Evolutionary conservation across 2,888 invertebrate species (phyloP).

Genomic region (Sphaerophoria taeniata): DNA sequence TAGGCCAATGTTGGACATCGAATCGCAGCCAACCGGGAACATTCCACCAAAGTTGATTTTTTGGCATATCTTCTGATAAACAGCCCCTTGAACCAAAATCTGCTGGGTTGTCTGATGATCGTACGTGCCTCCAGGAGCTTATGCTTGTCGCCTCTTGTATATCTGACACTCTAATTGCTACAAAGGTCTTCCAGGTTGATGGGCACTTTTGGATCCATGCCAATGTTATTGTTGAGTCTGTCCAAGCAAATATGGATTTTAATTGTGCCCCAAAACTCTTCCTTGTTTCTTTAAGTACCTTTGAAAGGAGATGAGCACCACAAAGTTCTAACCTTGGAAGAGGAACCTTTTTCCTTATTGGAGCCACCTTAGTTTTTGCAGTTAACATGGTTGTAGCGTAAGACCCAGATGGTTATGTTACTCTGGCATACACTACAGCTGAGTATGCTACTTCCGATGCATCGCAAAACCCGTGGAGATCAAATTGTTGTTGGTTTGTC

Average conservation of each 20-base stretch:
- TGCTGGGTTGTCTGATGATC: constrained; percentile 5
- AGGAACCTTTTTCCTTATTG: too few relatives aligned
- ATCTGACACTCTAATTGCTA: constrained; percentile 77
- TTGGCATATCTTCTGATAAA: neutral
- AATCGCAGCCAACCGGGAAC: neutral
- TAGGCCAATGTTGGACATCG: neutral
- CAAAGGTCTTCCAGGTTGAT: constrained; percentile 63
- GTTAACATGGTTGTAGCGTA: too few relatives aligned
- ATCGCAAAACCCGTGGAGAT: too few relatives aligned
- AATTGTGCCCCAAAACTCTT: neutral
- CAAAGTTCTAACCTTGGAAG: too few relatives aligned
- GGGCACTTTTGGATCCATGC: constrained; percentile 66
- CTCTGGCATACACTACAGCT: too few relatives aligned
- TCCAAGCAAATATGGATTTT: constrained; percentile 53
- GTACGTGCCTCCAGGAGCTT: neutral
- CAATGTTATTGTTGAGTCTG: constrained; percentile 72
- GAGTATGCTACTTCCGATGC: too few relatives aligned
- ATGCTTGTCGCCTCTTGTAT: constrained; percentile 72
- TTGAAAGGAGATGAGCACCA: constrained; percentile 3
- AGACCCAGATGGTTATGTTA: too few relatives aligned
- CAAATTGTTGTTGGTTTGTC: too few relatives aligned
- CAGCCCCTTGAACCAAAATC: too few relatives aligned
- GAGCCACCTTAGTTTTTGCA: too few relatives aligned
- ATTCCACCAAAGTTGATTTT: constrained; percentile 8
- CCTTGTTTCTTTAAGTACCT: neutral